Evolutionary conservation across 2,113 vertebrate species (phyloP).

Genomic region (Callopanchax toddi): DNA sequence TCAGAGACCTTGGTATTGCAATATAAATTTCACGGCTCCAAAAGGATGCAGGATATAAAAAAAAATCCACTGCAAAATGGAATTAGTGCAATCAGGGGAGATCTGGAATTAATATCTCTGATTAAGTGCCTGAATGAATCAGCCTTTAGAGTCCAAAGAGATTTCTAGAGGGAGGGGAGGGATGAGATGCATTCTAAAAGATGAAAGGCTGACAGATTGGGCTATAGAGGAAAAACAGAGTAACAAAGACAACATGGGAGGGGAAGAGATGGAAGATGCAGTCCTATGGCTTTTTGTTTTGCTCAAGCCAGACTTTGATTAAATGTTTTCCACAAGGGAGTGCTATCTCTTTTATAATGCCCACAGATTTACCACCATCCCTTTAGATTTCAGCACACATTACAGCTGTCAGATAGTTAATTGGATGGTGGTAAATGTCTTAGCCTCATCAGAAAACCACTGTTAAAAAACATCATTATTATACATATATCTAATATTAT

Average conservation of each 20-base stretch:
- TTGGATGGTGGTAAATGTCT: no score
- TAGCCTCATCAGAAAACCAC: no score
- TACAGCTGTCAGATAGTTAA: conserved; percentile 5
- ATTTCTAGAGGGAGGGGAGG: conserved; percentile 42
- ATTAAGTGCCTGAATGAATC: conserved; percentile 74
- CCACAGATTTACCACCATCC: no score
- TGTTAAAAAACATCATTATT: no score
- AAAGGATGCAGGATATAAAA: neutral
- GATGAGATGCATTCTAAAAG: conserved; percentile 30
- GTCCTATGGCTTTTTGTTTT: conserved; percentile 15
- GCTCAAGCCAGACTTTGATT: conserved; percentile 44
- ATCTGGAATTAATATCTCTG: conserved; percentile 74
- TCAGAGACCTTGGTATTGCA: neutral
- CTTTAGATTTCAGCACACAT: no score
- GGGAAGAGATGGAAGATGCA: conserved; percentile 2
- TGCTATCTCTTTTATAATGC: conserved; percentile 16
- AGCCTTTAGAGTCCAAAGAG: conserved; percentile 68
- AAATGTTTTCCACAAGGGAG: conserved; percentile 48
- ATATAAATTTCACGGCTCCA: conserved; percentile 23
- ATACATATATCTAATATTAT: no score
- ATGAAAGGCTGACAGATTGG: conserved; percentile 28
- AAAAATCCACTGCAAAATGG: conserved; percentile 39
- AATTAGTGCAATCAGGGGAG: conserved; percentile 70
- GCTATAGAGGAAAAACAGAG: conserved; percentile 10
- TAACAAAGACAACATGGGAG: conserved; percentile 10